These are phyloP conservation scores for Pipistrellus nathusii DNA, from an alignment of 2,797 vertebrate species.

Conservation along the genomic window DNA sequence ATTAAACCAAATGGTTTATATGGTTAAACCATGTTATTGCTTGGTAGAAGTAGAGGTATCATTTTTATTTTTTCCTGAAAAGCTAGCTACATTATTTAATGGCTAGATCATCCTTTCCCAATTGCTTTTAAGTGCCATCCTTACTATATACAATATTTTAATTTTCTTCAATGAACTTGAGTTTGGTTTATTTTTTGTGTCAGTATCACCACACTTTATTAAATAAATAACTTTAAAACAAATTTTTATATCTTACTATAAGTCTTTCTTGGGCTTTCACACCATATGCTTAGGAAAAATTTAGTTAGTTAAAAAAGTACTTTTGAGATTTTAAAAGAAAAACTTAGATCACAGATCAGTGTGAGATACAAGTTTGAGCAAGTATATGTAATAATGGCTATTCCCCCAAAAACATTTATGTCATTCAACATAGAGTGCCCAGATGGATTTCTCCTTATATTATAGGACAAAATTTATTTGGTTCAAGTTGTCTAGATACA, in stretches of 20 bases:
- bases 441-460: neutral
- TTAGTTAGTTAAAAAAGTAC: neutral
- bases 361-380: neutral
- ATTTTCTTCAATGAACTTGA: neutral
- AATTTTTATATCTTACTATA: constrained; percentile 1
- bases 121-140: neutral
- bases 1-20: neutral
- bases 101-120: neutral
- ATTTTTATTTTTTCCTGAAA: constrained; percentile 8
- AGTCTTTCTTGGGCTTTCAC: neutral
- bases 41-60: neutral
- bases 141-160: neutral
- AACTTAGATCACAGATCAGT: neutral
- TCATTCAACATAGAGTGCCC: neutral
- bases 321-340: constrained; percentile 7
- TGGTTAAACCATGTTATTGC: neutral
- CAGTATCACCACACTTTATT: neutral
- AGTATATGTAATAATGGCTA: neutral
- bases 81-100: neutral
- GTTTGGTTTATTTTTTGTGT: neutral
- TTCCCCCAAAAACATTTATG: neutral
- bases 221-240: constrained; percentile 29
- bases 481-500: constrained; percentile 16
- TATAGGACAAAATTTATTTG: constrained; percentile 31
- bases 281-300: neutral